Evolutionary conservation across 2,113 vertebrate genomes (phyloP).

Genomic region (Balaeniceps rex): DNA sequence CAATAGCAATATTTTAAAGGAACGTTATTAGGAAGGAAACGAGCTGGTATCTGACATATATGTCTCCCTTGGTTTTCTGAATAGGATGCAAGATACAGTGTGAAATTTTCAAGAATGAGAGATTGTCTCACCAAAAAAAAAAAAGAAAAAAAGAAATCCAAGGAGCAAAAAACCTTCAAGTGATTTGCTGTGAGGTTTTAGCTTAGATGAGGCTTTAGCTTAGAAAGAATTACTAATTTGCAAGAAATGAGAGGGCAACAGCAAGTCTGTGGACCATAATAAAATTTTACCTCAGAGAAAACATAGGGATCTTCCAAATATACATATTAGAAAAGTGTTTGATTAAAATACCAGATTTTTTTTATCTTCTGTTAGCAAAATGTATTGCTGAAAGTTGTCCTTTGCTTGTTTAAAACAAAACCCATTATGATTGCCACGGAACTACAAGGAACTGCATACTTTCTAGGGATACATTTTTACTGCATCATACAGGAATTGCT

Average conservation of each 20-base stretch:
- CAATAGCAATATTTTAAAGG: not conserved
- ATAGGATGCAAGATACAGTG: not conserved
- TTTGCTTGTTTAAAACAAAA: not conserved
- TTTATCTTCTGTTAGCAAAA: not conserved
- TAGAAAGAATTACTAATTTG: not conserved
- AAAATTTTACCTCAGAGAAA: not conserved
- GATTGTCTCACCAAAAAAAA: not conserved
- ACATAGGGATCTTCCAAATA: not conserved
- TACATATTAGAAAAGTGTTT: not conserved
- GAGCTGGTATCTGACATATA: not conserved
- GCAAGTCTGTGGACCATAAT: not conserved
- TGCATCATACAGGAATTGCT: not conserved
- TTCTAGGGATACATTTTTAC: not conserved
- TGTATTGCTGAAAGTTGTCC: not conserved
- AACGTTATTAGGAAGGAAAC: not conserved
- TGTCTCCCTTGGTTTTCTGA: not conserved
- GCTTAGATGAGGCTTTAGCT: not conserved
- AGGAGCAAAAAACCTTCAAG: constrained; percentile 5
- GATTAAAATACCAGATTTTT: not conserved
- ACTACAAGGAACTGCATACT: not conserved
- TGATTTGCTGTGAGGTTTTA: not conserved
- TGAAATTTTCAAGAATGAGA: not conserved
- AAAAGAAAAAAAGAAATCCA: not conserved
- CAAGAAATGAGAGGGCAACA: not conserved
- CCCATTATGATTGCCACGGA: not conserved